A percentile compares a stretch with the other conserved stretches of the same genome.
Conservation (phyloP, 1,140 invertebrate genomes). For the Pemphigus obesinymphae region DNA sequence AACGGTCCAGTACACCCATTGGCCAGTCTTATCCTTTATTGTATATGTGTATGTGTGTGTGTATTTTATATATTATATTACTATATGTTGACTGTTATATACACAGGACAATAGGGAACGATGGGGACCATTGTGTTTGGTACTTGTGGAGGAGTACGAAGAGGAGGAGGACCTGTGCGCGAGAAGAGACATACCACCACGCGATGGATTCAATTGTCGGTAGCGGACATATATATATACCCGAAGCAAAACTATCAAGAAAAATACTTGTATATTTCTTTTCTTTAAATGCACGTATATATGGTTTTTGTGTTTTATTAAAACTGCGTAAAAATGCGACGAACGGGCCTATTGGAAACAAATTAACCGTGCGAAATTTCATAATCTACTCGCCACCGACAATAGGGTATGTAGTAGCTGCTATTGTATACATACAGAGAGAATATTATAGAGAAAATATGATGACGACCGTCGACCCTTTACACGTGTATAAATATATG, state of each 20-base stretch:
- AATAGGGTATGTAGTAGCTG: neutral
- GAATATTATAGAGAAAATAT: neutral
- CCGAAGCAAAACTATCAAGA: neutral
- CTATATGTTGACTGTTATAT: neutral
- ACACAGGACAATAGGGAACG: slow-evolving; percentile 25
- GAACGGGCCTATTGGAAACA: neutral
- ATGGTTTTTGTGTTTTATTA: neutral
- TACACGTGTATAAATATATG: neutral
- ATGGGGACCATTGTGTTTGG: slow-evolving; percentile 14
- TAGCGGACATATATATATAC: neutral
- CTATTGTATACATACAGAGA: neutral
- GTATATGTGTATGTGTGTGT: neutral
- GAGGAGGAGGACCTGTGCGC: neutral
- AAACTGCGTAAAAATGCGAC: slow-evolving; percentile 13
- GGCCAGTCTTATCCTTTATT: neutral
- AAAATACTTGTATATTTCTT: neutral
- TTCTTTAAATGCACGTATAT: neutral
- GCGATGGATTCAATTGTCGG: slow-evolving; percentile 29
- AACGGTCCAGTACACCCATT: slow-evolving; percentile 12
- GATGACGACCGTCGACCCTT: neutral
- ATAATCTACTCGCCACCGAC: slow-evolving; percentile 3
- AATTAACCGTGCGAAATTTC: slow-evolving; percentile 33
- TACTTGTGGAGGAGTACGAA: neutral
- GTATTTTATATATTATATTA: neutral
- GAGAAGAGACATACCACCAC: slow-evolving; percentile 6